Conservation (phyloP, 2,113 vertebrate genomes). For the Sebastes schlegelii region DNA sequence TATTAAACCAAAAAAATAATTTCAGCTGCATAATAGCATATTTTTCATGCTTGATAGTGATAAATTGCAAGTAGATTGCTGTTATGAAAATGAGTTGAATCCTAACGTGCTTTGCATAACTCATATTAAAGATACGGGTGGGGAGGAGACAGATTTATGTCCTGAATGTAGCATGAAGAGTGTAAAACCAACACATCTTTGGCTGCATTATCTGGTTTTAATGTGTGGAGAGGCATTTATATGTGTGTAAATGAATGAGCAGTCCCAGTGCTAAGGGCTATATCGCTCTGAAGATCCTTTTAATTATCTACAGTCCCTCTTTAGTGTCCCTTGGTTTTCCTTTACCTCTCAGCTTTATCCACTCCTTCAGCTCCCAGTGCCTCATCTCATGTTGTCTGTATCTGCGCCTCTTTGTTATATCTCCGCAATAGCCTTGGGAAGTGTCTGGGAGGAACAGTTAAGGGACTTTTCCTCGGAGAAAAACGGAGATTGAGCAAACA, state of each 20-base stretch:
- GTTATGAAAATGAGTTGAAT: constrained; percentile 62
- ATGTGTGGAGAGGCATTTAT: constrained; percentile 28
- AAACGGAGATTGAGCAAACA: constrained; percentile 52
- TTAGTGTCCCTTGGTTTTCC: constrained; percentile 47
- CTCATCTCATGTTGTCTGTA: constrained; percentile 56
- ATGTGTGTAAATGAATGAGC: constrained; percentile 56
- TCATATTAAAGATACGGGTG: constrained; percentile 38
- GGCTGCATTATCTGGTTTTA: constrained; percentile 33
- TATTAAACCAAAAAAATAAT: constrained; percentile 28
- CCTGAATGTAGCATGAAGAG: constrained; percentile 21
- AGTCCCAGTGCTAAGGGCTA: constrained; percentile 48
- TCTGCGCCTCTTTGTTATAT: constrained; percentile 66
- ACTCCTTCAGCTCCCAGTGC: constrained; percentile 40
- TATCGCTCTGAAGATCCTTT: constrained; percentile 66
- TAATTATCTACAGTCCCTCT: constrained; percentile 71
- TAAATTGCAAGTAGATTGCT: constrained; percentile 61
- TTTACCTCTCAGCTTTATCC: constrained; percentile 62
- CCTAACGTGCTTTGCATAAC: constrained; percentile 48
- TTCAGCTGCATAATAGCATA: constrained; percentile 42
- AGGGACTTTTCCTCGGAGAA: constrained; percentile 53
- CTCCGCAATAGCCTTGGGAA: constrained; percentile 62
- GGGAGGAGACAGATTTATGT: constrained; percentile 43
- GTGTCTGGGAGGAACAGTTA: constrained; percentile 54
- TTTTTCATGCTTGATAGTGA: constrained; percentile 64
- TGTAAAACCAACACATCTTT: constrained; percentile 27